A percentile compares a stretch with the other conserved stretches of the same genome.
These are phyloP conservation scores for Tuta absoluta DNA, from an alignment of 2,888 invertebrate genomes.

Conservation along the genomic window DNA sequence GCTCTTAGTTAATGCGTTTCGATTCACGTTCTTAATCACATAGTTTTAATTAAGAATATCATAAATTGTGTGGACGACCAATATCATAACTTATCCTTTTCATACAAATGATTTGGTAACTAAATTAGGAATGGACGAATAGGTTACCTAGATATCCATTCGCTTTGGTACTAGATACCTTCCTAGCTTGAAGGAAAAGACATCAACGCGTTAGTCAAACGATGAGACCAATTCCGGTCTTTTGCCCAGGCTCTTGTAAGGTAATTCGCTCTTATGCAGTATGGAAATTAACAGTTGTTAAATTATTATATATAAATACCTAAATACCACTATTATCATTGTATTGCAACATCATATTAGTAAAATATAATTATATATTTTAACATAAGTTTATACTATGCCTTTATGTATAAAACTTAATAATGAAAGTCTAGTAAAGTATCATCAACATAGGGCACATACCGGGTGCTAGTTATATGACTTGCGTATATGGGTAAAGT, in stretches of 20 bases:
- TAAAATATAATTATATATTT: too few relatives aligned
- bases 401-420: not conserved
- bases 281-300: not conserved
- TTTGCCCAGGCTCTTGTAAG: not conserved
- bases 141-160: too few relatives aligned
- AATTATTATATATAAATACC: too few relatives aligned
- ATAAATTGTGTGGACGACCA: not conserved
- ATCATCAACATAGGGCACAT: not conserved
- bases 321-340: too few relatives aligned
- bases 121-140: too few relatives aligned
- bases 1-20: conserved; percentile 17
- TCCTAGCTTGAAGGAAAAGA: not conserved
- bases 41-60: not conserved
- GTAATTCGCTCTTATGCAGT: not conserved
- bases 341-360: too few relatives aligned
- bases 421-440: not conserved
- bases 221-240: not conserved
- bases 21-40: not conserved
- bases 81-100: too few relatives aligned
- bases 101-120: too few relatives aligned
- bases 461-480: not conserved
- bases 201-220: conserved; percentile 7
- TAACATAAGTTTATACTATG: too few relatives aligned
- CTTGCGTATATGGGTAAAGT: conserved; percentile 4
- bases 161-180: not conserved